Conservation (phyloP, 2,888 invertebrate species). For the Nycteola revayana region DNA sequence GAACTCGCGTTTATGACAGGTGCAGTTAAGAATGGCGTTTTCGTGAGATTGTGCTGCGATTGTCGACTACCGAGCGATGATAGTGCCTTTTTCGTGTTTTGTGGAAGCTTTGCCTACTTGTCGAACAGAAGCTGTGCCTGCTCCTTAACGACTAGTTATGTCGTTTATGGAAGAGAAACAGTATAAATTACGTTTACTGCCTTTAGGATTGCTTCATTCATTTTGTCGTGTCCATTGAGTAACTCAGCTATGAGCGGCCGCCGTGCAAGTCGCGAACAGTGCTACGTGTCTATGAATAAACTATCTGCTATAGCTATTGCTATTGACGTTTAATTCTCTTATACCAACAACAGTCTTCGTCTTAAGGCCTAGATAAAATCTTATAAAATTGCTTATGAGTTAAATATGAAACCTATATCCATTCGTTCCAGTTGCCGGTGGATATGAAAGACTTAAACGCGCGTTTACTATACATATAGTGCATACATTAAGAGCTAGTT, state of each 20-base stretch:
- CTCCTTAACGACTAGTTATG: slow-evolving; percentile 53
- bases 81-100: slow-evolving; percentile 52
- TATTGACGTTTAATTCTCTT: slow-evolving; percentile 57
- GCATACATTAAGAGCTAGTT: slow-evolving; percentile 34
- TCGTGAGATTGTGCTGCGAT: slow-evolving; percentile 77
- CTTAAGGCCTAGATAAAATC: slow-evolving; percentile 29
- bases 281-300: slow-evolving; percentile 54
- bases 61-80: slow-evolving; percentile 62
- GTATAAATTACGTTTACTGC: slow-evolving; percentile 68
- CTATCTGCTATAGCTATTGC: slow-evolving; percentile 43
- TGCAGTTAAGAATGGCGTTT: slow-evolving; percentile 72
- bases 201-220: slow-evolving; percentile 73
- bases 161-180: slow-evolving; percentile 70
- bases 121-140: slow-evolving; percentile 70
- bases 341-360: slow-evolving; percentile 32
- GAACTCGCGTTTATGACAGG: slow-evolving; percentile 72
- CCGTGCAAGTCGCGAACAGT: slow-evolving; percentile 59
- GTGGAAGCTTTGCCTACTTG: slow-evolving; percentile 63
- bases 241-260: slow-evolving; percentile 48
- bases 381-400: slow-evolving; percentile 24
- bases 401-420: slow-evolving; percentile 23
- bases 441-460: slow-evolving; percentile 49
- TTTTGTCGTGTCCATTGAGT: slow-evolving; percentile 66
- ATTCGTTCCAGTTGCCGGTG: slow-evolving; percentile 27
- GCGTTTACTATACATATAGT: slow-evolving; percentile 19